Evolutionary conservation across 2,113 vertebrate genomes (phyloP), one percentile per base, ranked within the genome.

Genomic region (Thalassarche chlororhynchos): DNA sequence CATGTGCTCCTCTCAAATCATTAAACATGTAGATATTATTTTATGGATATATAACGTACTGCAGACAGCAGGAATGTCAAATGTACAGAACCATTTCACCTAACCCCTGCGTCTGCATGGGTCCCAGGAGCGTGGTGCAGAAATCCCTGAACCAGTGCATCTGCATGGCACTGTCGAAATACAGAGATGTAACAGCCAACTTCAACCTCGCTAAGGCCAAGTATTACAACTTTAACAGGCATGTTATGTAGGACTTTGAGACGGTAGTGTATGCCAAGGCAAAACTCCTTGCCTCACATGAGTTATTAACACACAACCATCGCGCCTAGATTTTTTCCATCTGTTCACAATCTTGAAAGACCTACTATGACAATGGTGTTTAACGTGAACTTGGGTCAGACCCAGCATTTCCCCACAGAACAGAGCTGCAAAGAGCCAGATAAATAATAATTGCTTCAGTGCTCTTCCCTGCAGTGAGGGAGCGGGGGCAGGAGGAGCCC

Each of bases 391-490:
- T 34, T 9, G 49, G 61, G 91, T 44, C 81, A 64, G n/a, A 29
- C 14, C 14, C 58, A 17, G 55, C 0, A 0, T 34, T 36, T 25
- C 71, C 64, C 24, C 69, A 24, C 2, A 12, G 16, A 58, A 57
- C n/a, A 65, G 42, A 68, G 68, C 57, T 78, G 42, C 52, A 61
- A 14, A 79, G 62, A 61, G 84, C n/a, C 87, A n/a, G 40, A 13
- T 47, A 32, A 80, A 28, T 2, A 15, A 3, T 0, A 31, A 65
- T 3, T 5, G 17, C 14, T 3, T 10, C 55, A 10, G 49, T 0
- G 11, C 46, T 57, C 3, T 36, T 29, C 36, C 36, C 26, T 4
- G 4, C 0, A 6, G 16, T 1, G 8, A 31, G 26, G 2, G 5
- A 16, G 18, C 2, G 1, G 8, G 66, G 38, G 29, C 36, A 57